Conservation (phyloP, 2,797 vertebrate genomes). For the Mormyrus proboscirostris region DNA sequence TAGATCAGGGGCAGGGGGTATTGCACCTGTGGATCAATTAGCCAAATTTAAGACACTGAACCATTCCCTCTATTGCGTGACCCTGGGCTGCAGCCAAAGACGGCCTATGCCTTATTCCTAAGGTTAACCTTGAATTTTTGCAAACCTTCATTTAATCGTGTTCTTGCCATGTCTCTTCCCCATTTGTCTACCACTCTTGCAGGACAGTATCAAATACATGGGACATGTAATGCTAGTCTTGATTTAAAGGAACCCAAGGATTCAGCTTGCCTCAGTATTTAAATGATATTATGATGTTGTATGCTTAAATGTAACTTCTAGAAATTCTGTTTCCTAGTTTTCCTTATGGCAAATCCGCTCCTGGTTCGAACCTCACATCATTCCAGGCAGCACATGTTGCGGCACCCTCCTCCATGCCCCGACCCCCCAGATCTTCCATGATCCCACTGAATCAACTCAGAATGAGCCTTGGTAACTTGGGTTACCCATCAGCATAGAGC, state of each 20-base stretch:
- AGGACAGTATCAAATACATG: background rate
- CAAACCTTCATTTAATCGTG: background rate
- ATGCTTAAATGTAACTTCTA: background rate
- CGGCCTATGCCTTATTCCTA: background rate
- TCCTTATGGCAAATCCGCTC: background rate
- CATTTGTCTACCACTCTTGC: background rate
- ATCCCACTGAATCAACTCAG: background rate
- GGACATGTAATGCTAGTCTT: background rate
- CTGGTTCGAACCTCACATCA: background rate
- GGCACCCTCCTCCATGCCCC: background rate
- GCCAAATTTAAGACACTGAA: background rate
- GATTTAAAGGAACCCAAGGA: too few relatives aligned
- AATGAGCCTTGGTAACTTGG: background rate
- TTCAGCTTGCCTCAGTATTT: background rate
- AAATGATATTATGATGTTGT: background rate
- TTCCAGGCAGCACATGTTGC: background rate
- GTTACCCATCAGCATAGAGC: background rate
- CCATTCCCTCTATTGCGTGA: background rate
- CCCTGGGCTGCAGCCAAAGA: background rate
- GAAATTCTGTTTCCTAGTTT: background rate
- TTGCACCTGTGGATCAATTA: background rate
- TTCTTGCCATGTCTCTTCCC: background rate
- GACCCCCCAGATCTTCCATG: background rate
- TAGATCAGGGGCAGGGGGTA: background rate
- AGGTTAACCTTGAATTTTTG: background rate